A percentile compares a stretch with the other conserved stretches of the same genome.
Evolutionary conservation across 1,140 invertebrate species (phyloP).

Genomic region (Drosophila burlai): DNA sequence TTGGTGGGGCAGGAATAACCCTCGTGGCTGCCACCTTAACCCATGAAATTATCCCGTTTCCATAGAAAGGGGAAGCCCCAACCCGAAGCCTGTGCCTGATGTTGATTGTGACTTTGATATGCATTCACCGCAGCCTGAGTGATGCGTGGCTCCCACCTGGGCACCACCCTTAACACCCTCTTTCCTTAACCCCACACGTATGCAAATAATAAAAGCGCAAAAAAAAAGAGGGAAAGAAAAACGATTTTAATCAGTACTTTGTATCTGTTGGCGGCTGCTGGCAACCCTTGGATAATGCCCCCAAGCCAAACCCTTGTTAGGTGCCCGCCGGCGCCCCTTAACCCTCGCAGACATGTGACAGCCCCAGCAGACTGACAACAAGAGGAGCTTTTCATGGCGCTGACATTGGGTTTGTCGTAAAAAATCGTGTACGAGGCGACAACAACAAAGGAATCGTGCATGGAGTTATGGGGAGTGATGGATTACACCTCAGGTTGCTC

Average conservation of each 20-base stretch:
- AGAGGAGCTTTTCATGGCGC: slow-evolving; percentile 68
- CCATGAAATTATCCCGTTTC: slow-evolving; percentile 64
- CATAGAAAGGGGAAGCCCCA: slow-evolving; percentile 38
- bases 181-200: slow-evolving; percentile 16
- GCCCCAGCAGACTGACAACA: slow-evolving; percentile 53
- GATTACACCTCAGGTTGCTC: slow-evolving; percentile 21
- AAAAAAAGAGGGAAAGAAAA: slow-evolving; percentile 30
- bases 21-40: slow-evolving; percentile 2
- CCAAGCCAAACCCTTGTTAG: slow-evolving; percentile 28
- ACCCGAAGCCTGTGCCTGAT: slow-evolving; percentile 38
- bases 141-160: slow-evolving; percentile 54
- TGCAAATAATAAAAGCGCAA: slow-evolving; percentile 67
- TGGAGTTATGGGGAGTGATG: slow-evolving; percentile 9
- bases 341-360: slow-evolving; percentile 44
- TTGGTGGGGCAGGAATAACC: slow-evolving; percentile 2
- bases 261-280: slow-evolving; percentile 72
- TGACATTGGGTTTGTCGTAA: slow-evolving; percentile 80
- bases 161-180: slow-evolving; percentile 20
- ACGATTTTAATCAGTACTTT: slow-evolving; percentile 81
- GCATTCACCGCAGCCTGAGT: slow-evolving; percentile 71
- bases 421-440: slow-evolving; percentile 51
- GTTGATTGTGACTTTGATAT: slow-evolving; percentile 83
- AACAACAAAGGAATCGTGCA: slow-evolving; percentile 29
- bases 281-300: slow-evolving; percentile 38
- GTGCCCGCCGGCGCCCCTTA: slow-evolving; percentile 2